Conservation (phyloP, 2,888 invertebrate species). For the Ptilodon capucinus region DNA sequence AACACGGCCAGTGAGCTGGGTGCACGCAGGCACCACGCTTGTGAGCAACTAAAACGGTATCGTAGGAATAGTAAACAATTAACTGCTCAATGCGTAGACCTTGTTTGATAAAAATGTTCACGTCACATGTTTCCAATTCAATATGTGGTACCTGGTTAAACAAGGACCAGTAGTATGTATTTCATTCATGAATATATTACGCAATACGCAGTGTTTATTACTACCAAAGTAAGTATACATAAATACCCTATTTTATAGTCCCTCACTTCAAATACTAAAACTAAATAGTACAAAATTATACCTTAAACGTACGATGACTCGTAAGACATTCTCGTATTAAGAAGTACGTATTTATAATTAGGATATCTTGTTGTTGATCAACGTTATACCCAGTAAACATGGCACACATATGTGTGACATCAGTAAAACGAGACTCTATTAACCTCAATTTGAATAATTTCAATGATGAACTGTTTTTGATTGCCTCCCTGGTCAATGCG, state of each 20-base stretch:
- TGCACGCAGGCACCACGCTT: slow-evolving; percentile 58
- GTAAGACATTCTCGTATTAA: slow-evolving; percentile 52
- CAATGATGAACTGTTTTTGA: slow-evolving; percentile 72
- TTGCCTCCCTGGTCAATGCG: slow-evolving; percentile 64
- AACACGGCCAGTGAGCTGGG: slow-evolving; percentile 29
- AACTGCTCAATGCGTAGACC: slow-evolving; percentile 64
- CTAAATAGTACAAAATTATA: slow-evolving; percentile 21
- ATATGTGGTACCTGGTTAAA: slow-evolving; percentile 36
- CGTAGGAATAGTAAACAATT: slow-evolving; percentile 76
- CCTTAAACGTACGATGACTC: slow-evolving; percentile 40
- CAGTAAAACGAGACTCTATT: slow-evolving; percentile 73
- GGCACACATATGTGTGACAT: slow-evolving; percentile 78
- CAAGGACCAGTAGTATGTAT: slow-evolving; percentile 37
- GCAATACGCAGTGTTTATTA: slow-evolving; percentile 8
- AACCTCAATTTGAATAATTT: slow-evolving; percentile 79
- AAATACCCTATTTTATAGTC: slow-evolving; percentile 6
- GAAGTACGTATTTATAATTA: slow-evolving; percentile 55
- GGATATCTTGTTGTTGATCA: slow-evolving; percentile 67
- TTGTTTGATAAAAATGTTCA: slow-evolving; percentile 61
- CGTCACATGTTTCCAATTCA: slow-evolving; percentile 54
- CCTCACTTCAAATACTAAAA: slow-evolving; percentile 7
- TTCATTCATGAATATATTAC: slow-evolving; percentile 27
- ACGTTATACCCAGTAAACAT: slow-evolving; percentile 67
- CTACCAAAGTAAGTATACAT: slow-evolving; percentile 4
- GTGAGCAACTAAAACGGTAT: slow-evolving; percentile 66